Conservation (phyloP, 2,888 invertebrate genomes). For the Tiliacea citrago region DNA sequence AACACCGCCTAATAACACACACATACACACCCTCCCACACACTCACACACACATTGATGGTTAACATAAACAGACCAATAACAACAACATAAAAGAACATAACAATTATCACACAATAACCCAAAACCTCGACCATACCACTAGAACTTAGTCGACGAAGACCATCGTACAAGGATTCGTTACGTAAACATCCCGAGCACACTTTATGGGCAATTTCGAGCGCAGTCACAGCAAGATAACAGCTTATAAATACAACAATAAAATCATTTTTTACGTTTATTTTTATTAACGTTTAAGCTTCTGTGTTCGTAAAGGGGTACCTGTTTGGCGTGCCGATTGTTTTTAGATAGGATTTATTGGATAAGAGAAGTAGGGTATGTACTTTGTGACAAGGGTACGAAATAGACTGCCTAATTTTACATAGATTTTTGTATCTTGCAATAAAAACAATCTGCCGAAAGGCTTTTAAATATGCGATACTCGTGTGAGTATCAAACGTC, state of each 20-base stretch:
- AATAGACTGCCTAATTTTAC: neutral
- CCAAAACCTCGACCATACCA: slow-evolving; percentile 16
- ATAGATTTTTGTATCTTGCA: no score
- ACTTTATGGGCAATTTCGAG: slow-evolving; percentile 60
- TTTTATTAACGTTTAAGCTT: slow-evolving; percentile 62
- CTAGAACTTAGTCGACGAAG: slow-evolving; percentile 28
- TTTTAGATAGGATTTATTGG: slow-evolving; percentile 47
- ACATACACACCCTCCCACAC: no score
- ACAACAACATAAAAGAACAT: slow-evolving; percentile 4
- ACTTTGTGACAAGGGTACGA: neutral
- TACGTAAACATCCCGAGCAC: slow-evolving; percentile 54
- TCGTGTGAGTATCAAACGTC: neutral
- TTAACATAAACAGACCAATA: no score
- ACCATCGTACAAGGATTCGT: slow-evolving; percentile 42
- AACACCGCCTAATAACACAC: no score
- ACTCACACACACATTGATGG: no score
- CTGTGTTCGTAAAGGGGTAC: slow-evolving; percentile 54
- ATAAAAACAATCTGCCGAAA: neutral
- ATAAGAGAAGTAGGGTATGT: neutral
- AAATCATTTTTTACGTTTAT: slow-evolving; percentile 63
- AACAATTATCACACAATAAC: slow-evolving; percentile 24
- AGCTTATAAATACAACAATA: slow-evolving; percentile 65
- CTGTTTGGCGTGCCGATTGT: slow-evolving; percentile 50
- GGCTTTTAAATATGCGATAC: no score
- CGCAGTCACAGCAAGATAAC: slow-evolving; percentile 58